Percentiles rank a stretch among this genome's conserved stretches.
phyloP scores from a whole-genome alignment of 2,113 vertebrate species.

The Ammospiza caudacuta region DNA sequence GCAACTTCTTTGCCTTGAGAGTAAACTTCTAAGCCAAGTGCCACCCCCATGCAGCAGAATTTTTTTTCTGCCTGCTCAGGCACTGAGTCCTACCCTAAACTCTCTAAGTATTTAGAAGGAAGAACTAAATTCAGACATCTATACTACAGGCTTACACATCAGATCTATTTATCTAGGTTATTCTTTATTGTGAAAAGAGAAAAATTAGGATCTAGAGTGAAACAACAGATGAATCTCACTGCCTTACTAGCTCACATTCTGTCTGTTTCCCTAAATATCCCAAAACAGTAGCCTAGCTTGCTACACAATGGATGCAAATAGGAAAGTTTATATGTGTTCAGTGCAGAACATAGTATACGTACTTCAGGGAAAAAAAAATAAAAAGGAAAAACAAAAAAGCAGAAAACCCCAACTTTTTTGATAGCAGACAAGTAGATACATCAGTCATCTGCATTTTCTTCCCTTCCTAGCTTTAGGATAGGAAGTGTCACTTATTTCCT shows the following conservation, averaged over 20 bases:
- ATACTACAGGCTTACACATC: neutral
- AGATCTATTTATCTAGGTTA: neutral
- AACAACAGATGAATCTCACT: neutral
- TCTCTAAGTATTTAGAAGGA: neutral
- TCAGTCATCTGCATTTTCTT: neutral
- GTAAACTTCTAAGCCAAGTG: neutral
- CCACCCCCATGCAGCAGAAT: neutral
- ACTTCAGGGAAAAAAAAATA: neutral
- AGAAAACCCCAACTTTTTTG: neutral
- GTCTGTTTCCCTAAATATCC: neutral
- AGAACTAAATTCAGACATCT: neutral
- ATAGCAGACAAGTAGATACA: neutral
- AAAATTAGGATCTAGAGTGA: neutral
- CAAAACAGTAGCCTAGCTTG: neutral
- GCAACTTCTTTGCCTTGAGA: neutral
- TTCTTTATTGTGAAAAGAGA: neutral
- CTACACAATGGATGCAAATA: neutral
- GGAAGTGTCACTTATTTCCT: neutral
- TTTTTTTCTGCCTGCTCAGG: neutral
- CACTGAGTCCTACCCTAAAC: neutral
- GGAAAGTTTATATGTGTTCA: neutral
- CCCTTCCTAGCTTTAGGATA: neutral
- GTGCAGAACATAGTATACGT: neutral
- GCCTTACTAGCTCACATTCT: neutral
- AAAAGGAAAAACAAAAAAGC: fast-evolving